These are phyloP conservation scores for Apteryx owenii DNA, from an alignment of 2,113 vertebrate genomes.

Conservation along the genomic window DNA sequence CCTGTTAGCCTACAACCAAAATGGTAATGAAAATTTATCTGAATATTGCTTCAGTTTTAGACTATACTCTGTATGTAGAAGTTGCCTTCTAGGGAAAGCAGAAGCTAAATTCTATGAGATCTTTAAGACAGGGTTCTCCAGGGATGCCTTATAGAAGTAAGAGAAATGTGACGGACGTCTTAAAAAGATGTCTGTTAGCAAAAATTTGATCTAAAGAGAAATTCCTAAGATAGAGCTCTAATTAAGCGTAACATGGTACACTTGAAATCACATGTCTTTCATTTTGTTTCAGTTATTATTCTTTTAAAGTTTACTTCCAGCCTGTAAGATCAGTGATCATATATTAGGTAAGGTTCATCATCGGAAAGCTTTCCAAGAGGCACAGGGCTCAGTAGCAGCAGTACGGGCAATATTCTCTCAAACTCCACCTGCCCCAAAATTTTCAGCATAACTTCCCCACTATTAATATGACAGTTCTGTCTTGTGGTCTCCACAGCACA, in stretches of 20 bases:
- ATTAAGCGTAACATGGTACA: background rate
- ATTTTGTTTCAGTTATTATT: background rate
- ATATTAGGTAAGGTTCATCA: background rate
- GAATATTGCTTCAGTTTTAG: background rate
- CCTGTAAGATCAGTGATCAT: background rate
- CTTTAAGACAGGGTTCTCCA: background rate
- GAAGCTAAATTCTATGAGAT: background rate
- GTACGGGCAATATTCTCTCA: background rate
- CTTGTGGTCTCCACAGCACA: background rate
- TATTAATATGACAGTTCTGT: rapidly evolving
- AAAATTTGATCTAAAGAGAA: background rate
- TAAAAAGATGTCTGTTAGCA: background rate
- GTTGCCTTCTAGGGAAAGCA: background rate
- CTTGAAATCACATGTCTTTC: background rate
- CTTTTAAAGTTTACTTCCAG: background rate
- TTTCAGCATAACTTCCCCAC: background rate
- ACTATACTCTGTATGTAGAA: background rate
- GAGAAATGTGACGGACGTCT: rapidly evolving
- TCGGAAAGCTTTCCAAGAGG: background rate
- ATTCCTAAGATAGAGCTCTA: background rate
- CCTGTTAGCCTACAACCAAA: background rate
- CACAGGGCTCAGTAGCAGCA: background rate
- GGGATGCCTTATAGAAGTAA: background rate
- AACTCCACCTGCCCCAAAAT: background rate
- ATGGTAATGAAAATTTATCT: background rate